Evolutionary conservation across 2,113 vertebrate species (phyloP).

Genomic region (Erythrocercus mccallii): DNA sequence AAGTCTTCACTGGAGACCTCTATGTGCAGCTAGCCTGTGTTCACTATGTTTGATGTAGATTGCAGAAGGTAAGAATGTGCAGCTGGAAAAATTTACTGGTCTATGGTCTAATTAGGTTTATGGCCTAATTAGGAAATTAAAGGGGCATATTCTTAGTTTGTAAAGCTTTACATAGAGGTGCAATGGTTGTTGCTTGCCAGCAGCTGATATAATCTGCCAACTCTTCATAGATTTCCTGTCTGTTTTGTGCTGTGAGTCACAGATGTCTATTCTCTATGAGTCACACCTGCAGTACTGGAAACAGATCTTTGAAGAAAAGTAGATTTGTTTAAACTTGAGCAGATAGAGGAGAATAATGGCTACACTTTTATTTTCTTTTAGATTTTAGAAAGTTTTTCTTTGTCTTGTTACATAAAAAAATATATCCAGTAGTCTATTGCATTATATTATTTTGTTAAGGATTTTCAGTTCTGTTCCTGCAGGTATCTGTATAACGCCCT

Average conservation of each 20-base stretch:
- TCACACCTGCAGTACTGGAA: conserved; percentile 71
- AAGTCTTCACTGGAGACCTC: background rate
- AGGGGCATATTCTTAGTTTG: conserved; percentile 43
- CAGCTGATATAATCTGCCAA: conserved; percentile 59
- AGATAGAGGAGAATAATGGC: background rate
- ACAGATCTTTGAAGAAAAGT: background rate
- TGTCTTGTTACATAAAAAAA: background rate
- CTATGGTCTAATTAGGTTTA: too few relatives aligned
- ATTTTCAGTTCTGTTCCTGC: background rate
- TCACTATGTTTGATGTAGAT: background rate
- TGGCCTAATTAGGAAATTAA: too few relatives aligned
- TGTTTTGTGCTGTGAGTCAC: conserved; percentile 49
- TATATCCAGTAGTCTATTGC: background rate
- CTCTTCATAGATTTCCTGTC: conserved; percentile 33
- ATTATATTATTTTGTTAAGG: background rate
- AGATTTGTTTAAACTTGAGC: conserved; percentile 58
- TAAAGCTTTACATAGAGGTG: conserved; percentile 38
- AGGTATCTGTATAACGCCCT: background rate
- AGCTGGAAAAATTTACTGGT: conserved; percentile 50
- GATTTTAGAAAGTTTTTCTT: conserved; percentile 8
- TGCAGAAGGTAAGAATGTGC: conserved; percentile 1
- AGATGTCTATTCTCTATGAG: conserved; percentile 58
- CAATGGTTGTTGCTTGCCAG: conserved; percentile 29
- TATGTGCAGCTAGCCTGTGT: background rate
- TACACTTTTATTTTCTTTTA: background rate